Percentiles rank a stretch among this genome's conserved stretches.
phyloP scores from a whole-genome alignment of 2,113 vertebrate species.

The Onychostoma macrolepis region DNA sequence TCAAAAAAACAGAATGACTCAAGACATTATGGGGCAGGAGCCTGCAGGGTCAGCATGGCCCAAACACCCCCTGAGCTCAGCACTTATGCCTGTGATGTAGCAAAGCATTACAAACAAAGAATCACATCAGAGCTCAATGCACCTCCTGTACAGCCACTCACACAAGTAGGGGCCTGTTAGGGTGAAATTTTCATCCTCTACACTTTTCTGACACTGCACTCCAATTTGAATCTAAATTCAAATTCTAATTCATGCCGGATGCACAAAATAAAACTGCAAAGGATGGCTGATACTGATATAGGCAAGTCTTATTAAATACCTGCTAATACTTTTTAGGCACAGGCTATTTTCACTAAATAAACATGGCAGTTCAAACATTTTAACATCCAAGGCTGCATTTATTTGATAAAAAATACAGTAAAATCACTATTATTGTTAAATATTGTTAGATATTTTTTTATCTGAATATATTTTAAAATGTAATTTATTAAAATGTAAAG shows the following conservation, averaged over 20 bases:
- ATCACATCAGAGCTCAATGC: background rate
- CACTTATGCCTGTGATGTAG: conserved; percentile 26
- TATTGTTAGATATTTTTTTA: too few species aligned
- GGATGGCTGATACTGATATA: background rate
- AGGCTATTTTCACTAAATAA: too few species aligned
- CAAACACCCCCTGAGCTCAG: conserved; percentile 28
- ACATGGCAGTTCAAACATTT: too few species aligned
- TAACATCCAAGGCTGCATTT: background rate
- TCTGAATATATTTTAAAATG: background rate
- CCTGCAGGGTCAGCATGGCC: conserved; percentile 23
- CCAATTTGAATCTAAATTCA: background rate
- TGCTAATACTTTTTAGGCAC: too few species aligned
- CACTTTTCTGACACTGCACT: background rate
- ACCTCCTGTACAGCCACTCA: background rate
- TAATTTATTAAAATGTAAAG: background rate
- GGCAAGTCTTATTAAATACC: background rate
- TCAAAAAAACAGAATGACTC: conserved; percentile 32
- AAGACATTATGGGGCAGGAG: conserved; percentile 1
- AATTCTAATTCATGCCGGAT: background rate
- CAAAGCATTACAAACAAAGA: conserved; percentile 14
- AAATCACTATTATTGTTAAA: background rate
- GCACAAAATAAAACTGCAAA: background rate
- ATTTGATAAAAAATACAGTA: background rate
- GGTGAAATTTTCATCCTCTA: background rate
- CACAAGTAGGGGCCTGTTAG: background rate